phyloP scores from a whole-genome alignment of 2,888 invertebrate genomes.

The Protodeltote pygarga region DNA sequence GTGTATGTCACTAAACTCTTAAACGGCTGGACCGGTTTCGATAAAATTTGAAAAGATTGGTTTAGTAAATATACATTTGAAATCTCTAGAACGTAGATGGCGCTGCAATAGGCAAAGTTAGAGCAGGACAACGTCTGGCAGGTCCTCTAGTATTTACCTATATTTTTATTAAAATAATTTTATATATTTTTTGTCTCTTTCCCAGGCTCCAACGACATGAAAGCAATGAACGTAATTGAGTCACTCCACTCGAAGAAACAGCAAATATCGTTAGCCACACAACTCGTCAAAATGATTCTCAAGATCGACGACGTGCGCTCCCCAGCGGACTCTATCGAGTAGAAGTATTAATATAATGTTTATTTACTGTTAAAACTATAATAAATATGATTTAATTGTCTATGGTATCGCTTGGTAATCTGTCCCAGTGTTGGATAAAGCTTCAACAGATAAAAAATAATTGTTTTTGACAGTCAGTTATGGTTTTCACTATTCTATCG shows the following conservation, averaged over 20 bases:
- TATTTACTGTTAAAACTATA: constrained; percentile 29
- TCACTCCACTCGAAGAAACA: constrained; percentile 98
- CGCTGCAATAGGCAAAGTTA: too few species aligned
- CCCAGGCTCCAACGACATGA: constrained; percentile 93
- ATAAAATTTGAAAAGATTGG: too few species aligned
- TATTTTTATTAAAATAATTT: neutral
- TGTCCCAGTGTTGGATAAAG: neutral
- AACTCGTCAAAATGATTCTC: constrained; percentile 99
- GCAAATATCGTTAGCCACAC: constrained; percentile 98
- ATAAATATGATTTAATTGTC: constrained; percentile 34
- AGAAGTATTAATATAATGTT: constrained; percentile 38
- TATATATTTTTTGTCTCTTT: neutral
- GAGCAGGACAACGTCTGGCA: too few species aligned
- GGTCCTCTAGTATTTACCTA: too few species aligned
- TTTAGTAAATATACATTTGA: too few species aligned
- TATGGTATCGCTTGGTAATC: neutral
- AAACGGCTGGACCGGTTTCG: too few species aligned
- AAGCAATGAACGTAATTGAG: constrained; percentile 97
- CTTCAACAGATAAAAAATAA: neutral
- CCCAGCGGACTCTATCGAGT: constrained; percentile 81
- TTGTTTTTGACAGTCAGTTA: too few species aligned
- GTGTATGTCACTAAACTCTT: too few species aligned
- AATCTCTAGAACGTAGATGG: neutral
- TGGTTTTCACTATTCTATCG: too few species aligned
- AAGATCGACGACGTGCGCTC: constrained; percentile 98